These are phyloP conservation scores for Heliangelus exortis DNA, from an alignment of 2,797 vertebrate species.

Conservation along the genomic window DNA sequence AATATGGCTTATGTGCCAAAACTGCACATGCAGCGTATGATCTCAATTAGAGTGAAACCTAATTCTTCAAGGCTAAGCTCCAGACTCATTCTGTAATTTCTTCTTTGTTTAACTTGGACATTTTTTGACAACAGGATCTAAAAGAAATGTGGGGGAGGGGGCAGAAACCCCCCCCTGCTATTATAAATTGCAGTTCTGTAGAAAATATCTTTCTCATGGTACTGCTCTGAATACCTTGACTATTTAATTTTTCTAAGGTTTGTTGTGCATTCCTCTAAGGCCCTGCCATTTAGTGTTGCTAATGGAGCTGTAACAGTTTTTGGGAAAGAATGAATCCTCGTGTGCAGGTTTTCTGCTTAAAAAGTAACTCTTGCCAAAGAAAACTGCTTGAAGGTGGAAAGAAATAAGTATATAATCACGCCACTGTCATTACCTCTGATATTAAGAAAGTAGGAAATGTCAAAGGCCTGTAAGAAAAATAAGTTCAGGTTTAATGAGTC, in stretches of 20 bases:
- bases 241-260: conserved; percentile 40
- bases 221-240: conserved; percentile 35
- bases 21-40: conserved; percentile 88
- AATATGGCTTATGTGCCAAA: conserved; percentile 86
- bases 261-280: conserved; percentile 60
- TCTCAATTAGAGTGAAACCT: conserved; percentile 91
- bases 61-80: conserved; percentile 84
- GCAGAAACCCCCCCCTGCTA: background rate
- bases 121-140: conserved; percentile 81
- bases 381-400: conserved; percentile 78
- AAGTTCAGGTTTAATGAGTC: conserved; percentile 72
- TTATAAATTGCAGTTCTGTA: conserved; percentile 74
- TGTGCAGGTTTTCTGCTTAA: conserved; percentile 73
- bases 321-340: conserved; percentile 72
- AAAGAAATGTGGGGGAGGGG: conserved; percentile 20
- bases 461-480: conserved; percentile 76
- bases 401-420: conserved; percentile 79
- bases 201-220: conserved; percentile 72
- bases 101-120: conserved; percentile 88
- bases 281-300: conserved; percentile 70
- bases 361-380: conserved; percentile 75
- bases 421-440: conserved; percentile 81
- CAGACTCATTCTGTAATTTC: conserved; percentile 83
- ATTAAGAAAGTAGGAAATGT: conserved; percentile 80
- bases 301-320: conserved; percentile 75